Evolutionary conservation across 2,888 invertebrate genomes (phyloP).

Genomic region (Formica aserva): DNA sequence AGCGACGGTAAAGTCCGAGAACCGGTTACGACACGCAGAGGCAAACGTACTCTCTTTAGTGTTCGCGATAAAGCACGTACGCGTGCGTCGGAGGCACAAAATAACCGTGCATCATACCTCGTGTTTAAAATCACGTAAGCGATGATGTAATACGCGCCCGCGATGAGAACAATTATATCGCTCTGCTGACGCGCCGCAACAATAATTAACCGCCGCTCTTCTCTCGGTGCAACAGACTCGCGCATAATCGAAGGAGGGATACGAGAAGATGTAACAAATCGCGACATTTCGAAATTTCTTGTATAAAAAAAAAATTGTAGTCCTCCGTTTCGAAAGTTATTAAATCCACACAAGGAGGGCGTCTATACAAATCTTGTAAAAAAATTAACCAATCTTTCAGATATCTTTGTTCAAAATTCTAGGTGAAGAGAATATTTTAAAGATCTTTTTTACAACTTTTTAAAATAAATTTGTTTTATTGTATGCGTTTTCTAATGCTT

Average conservation of each 20-base stretch:
- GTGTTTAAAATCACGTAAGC: slow-evolving; percentile 53
- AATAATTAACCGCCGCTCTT: slow-evolving; percentile 18
- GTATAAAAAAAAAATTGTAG: not conserved
- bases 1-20: not conserved
- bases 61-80: slow-evolving; percentile 33
- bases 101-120: slow-evolving; percentile 36
- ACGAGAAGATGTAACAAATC: not conserved
- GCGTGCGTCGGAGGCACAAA: slow-evolving; percentile 10
- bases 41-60: slow-evolving; percentile 19
- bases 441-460: too few species aligned
- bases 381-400: too few species aligned
- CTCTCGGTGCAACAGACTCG: slow-evolving; percentile 11
- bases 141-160: slow-evolving; percentile 54
- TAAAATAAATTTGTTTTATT: too few species aligned
- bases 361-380: too few species aligned
- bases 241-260: not conserved
- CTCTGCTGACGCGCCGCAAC: slow-evolving; percentile 4
- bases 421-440: too few species aligned
- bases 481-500: too few species aligned
- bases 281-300: not conserved
- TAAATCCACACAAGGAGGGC: too few species aligned
- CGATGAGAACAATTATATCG: slow-evolving; percentile 59
- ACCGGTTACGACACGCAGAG: not conserved
- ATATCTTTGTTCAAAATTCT: too few species aligned
- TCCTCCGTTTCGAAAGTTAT: not conserved